A percentile compares a stretch with the other conserved stretches of the same genome.
Conservation (phyloP, 2,888 invertebrate genomes). For the Drosophila kambysellisi region DNA sequence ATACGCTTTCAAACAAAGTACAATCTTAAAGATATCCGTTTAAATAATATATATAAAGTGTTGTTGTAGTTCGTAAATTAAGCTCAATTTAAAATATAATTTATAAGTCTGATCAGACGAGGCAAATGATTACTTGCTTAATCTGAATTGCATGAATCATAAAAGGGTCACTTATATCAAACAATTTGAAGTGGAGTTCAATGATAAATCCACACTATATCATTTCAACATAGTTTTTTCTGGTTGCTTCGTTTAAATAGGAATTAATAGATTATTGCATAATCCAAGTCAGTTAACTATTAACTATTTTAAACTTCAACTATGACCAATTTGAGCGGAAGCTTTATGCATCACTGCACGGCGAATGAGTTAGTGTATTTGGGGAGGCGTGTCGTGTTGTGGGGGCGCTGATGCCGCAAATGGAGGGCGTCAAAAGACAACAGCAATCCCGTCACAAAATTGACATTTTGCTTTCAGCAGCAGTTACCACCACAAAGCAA, state of each 20-base stretch:
- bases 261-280: neutral
- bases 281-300: neutral
- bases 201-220: neutral
- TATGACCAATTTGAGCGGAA: slow-evolving; percentile 13
- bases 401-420: slow-evolving; percentile 58
- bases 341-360: neutral
- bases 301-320: neutral
- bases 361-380: slow-evolving; percentile 14
- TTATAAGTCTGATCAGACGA: neutral
- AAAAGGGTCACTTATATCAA: neutral
- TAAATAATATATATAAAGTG: neutral
- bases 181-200: neutral
- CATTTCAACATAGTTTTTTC: neutral
- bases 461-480: slow-evolving; percentile 77
- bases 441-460: slow-evolving; percentile 76
- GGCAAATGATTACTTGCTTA: neutral
- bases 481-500: slow-evolving; percentile 24
- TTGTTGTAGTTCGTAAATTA: neutral
- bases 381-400: slow-evolving; percentile 38
- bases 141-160: neutral
- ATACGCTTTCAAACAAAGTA: slow-evolving; percentile 19
- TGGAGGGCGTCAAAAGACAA: slow-evolving; percentile 74
- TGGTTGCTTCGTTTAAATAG: neutral
- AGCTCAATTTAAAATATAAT: neutral
- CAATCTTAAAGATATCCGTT: neutral